Evolutionary conservation across 2,797 vertebrate species (phyloP).

Genomic region (Danio aesculapii): DNA sequence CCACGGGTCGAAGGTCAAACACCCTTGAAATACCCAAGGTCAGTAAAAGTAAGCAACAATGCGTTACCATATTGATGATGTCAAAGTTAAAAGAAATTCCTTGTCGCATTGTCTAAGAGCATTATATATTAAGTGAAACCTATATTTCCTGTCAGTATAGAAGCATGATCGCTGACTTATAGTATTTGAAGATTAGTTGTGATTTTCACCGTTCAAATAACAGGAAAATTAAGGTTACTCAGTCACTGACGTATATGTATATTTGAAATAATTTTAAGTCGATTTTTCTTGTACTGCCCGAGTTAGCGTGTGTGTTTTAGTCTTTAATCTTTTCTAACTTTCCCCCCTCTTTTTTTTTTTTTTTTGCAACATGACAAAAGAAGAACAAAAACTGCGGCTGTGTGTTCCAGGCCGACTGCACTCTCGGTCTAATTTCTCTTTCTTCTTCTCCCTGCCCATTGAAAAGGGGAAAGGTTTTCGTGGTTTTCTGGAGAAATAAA

Average conservation of each 20-base stretch:
- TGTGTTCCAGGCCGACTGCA: constrained; percentile 49
- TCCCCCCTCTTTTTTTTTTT: constrained; percentile 48
- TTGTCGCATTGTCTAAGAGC: constrained; percentile 33
- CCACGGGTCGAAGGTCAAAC: constrained; percentile 89
- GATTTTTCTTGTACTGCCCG: constrained; percentile 42
- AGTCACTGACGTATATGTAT: not conserved
- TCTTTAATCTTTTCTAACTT: constrained; percentile 66
- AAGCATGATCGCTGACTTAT: not conserved
- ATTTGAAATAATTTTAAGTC: not conserved
- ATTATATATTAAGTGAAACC: not conserved
- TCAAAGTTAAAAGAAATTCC: constrained; percentile 74
- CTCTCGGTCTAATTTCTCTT: constrained; percentile 49
- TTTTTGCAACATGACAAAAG: constrained; percentile 5
- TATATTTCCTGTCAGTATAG: not conserved
- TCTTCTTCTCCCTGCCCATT: constrained; percentile 45
- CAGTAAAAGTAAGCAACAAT: constrained; percentile 83
- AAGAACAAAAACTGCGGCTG: constrained; percentile 34
- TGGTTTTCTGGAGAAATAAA: constrained; percentile 88
- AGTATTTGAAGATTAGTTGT: not conserved
- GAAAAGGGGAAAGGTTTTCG: constrained; percentile 73
- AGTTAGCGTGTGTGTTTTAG: constrained; percentile 45
- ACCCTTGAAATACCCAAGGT: constrained; percentile 87
- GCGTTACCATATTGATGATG: constrained; percentile 90
- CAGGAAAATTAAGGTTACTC: not conserved
- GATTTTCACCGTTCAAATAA: not conserved